Evolutionary conservation across 2,888 invertebrate species (phyloP).

Genomic region (Epirrita christyi): DNA sequence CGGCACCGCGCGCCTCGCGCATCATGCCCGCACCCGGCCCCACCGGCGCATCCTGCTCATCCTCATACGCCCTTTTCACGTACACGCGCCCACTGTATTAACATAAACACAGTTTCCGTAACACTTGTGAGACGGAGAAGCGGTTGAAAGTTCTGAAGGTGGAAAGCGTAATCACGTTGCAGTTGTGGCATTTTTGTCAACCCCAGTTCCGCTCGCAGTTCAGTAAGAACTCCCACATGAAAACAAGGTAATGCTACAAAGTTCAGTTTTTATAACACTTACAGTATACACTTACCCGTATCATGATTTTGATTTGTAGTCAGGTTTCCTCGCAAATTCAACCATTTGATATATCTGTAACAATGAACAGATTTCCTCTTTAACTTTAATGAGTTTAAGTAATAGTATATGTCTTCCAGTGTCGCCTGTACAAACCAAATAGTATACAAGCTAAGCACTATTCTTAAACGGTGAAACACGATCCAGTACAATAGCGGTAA

Average conservation of each 20-base stretch:
- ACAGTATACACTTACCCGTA: slow-evolving; percentile 59
- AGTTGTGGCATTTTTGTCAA: no score
- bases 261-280: no score
- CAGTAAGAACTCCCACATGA: no score
- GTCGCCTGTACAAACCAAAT: neutral
- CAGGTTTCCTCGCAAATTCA: slow-evolving; percentile 44
- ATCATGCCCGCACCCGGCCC: slow-evolving; percentile 62
- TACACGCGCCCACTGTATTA: slow-evolving; percentile 64
- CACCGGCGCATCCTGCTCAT: slow-evolving; percentile 61
- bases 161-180: no score
- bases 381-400: no score
- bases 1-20: slow-evolving; percentile 58
- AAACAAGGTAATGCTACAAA: no score
- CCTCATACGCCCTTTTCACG: slow-evolving; percentile 63
- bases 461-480: slow-evolving; percentile 22
- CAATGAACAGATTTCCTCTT: slow-evolving; percentile 43
- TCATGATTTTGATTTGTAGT: slow-evolving; percentile 61
- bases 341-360: slow-evolving; percentile 68
- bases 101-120: slow-evolving; percentile 23
- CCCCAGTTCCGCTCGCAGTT: no score
- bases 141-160: no score
- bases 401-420: no score
- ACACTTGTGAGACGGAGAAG: neutral
- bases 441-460: neutral
- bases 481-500: slow-evolving; percentile 32